These are phyloP conservation scores for Melitaea cinxia DNA, from an alignment of 1,140 invertebrate genomes.

Conservation along the genomic window DNA sequence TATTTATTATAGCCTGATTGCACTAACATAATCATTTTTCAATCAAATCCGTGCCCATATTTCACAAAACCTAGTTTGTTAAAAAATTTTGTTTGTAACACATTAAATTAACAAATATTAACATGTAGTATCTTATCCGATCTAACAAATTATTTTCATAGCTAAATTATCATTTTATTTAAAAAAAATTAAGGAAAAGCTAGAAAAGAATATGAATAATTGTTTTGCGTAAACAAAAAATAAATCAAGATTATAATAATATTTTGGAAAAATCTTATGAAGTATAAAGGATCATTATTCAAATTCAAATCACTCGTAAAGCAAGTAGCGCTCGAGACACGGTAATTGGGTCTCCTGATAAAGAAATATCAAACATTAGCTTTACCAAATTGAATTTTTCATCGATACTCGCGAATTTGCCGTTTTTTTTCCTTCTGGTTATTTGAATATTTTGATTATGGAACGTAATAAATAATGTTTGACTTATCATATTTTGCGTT, in stretches of 20 bases:
- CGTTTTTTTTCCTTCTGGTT: background rate
- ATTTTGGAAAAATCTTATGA: background rate
- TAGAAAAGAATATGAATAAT: no score
- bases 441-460: slow-evolving; percentile 15
- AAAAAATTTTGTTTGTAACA: no score
- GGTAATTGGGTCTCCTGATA: slow-evolving; percentile 21
- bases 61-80: no score
- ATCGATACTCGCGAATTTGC: slow-evolving; percentile 9
- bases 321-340: slow-evolving; percentile 3
- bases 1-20: no score
- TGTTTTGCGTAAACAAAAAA: background rate
- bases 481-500: slow-evolving; percentile 3
- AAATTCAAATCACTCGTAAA: slow-evolving; percentile 18
- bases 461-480: slow-evolving; percentile 13
- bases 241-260: background rate
- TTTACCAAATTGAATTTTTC: slow-evolving; percentile 16
- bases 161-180: no score
- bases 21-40: no score
- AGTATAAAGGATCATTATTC: background rate
- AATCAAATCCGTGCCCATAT: no score
- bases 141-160: no score
- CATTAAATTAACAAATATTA: no score
- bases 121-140: no score
- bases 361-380: slow-evolving; percentile 24
- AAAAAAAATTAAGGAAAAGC: no score